Base-by-base conservation (phyloP, 23 tunicate genomes). In the Pegea sp. region DNA sequence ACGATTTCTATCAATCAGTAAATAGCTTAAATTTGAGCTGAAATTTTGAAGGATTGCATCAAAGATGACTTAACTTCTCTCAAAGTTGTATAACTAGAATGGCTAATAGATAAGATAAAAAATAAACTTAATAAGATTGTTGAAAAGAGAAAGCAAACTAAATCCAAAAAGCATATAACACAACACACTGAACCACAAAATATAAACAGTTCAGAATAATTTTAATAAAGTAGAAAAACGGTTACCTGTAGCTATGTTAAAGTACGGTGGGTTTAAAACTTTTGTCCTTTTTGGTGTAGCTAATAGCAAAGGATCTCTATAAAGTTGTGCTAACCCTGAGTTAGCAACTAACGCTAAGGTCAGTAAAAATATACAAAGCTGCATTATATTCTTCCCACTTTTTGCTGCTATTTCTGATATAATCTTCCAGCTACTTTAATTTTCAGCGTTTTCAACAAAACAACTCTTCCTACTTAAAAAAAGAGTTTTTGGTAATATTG, bases 191-290 rank as follows among this genome's bases (percentile, higher is more conserved):
- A 52, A 22, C 13, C 23, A 13, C 56, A n/a, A 22, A 16, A 20
- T 19, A 52, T 19, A 7, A 51, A 51, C 8, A 52, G 23, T 19
- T 52, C 16, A n/a, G 7, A 13, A 56, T 56, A 26, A 22, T 6
- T 19, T 11, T 6, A 16, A 19, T 16, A 13, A 50, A 11, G 19
- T 8, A 6, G 22, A 6, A 18, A 26, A 46, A n/a, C 34, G 64
- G 81, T 60, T 33, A 81, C 93, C 93, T 11, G 93, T 58, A 5
- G 93, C 93, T 29, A 81, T 81, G 49, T 81, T 81, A 56, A 81
- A 81, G 42, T 81, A 81, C 2, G 93, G 93, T 2, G 93, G 93
- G 33, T 74, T 72, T 57, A 81, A 57, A 4, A 81, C 81, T 58
- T 72, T 66, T 0, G 60, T 30, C 26, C 29, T 52, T 13, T 7